Evolutionary conservation across 1,140 invertebrate species (phyloP).

Genomic region (Notospermus geniculatus): DNA sequence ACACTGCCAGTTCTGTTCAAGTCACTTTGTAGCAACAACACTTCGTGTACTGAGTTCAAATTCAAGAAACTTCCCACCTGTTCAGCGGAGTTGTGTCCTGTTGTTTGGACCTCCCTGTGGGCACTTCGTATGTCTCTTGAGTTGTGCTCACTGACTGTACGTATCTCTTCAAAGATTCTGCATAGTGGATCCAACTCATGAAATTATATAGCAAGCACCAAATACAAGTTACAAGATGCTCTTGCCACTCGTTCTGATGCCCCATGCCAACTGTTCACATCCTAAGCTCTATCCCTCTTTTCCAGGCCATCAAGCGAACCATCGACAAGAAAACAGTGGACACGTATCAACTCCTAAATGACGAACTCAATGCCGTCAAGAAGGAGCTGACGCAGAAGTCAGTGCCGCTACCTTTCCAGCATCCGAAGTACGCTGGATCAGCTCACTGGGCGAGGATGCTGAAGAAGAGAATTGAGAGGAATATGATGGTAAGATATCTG

Average conservation of each 20-base stretch:
- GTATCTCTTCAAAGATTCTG: no score
- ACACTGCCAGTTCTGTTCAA: no score
- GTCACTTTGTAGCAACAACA: no score
- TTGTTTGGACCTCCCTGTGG: no score
- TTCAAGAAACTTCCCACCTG: no score
- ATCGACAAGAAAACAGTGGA: slow-evolving; percentile 61
- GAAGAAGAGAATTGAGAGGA: slow-evolving; percentile 63
- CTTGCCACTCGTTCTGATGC: slow-evolving; percentile 2
- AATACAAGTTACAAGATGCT: no score
- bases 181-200: no score
- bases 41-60: no score
- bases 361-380: slow-evolving; percentile 74
- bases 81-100: no score
- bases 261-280: neutral
- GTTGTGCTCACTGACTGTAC: no score
- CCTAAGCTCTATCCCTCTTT: slow-evolving; percentile 15
- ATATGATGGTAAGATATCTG: slow-evolving; percentile 57
- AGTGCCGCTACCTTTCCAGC: slow-evolving; percentile 61
- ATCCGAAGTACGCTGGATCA: slow-evolving; percentile 70
- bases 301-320: slow-evolving; percentile 58
- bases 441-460: slow-evolving; percentile 66
- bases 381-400: slow-evolving; percentile 67
- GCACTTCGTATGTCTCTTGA: no score
- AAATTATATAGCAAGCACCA: no score
- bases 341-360: slow-evolving; percentile 73